phyloP scores from a whole-genome alignment of 2,113 vertebrate species.

The Apistogramma diplotaenia region DNA sequence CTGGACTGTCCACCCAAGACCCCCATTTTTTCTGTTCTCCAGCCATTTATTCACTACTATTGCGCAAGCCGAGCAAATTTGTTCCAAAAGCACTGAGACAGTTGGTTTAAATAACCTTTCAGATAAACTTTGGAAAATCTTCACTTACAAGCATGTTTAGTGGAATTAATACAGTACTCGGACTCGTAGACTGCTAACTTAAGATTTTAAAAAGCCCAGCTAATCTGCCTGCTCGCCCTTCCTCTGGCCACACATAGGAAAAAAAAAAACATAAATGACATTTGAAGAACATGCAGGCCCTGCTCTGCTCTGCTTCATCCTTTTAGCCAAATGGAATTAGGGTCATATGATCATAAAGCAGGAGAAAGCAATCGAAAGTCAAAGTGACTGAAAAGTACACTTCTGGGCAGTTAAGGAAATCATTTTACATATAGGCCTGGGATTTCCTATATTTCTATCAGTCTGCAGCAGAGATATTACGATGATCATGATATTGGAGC shows the following conservation, averaged over 20 bases:
- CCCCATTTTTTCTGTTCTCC: not conserved
- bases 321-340: conserved; percentile 39
- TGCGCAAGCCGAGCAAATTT: not conserved
- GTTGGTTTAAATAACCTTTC: not conserved
- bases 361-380: conserved; percentile 28
- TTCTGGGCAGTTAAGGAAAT: not conserved
- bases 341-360: conserved; percentile 20
- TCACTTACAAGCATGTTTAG: not conserved
- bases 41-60: not conserved
- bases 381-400: conserved; percentile 32
- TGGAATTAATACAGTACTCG: not conserved
- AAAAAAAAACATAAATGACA: conserved; percentile 31
- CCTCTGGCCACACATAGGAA: conserved; percentile 12
- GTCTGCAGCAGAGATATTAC: conserved; percentile 16
- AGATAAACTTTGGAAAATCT: not conserved
- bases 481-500: conserved; percentile 19
- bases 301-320: conserved; percentile 3
- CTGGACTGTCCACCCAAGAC: not conserved
- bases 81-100: not conserved
- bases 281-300: conserved; percentile 10
- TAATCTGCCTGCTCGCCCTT: conserved; percentile 7
- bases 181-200: not conserved
- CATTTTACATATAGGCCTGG: conserved; percentile 23
- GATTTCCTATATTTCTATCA: not conserved
- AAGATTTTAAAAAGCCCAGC: not conserved